Percentiles rank a stretch among this genome's conserved stretches.
These are phyloP conservation scores for Falco punctatus DNA, from an alignment of 2,113 vertebrate genomes.

Conservation along the genomic window DNA sequence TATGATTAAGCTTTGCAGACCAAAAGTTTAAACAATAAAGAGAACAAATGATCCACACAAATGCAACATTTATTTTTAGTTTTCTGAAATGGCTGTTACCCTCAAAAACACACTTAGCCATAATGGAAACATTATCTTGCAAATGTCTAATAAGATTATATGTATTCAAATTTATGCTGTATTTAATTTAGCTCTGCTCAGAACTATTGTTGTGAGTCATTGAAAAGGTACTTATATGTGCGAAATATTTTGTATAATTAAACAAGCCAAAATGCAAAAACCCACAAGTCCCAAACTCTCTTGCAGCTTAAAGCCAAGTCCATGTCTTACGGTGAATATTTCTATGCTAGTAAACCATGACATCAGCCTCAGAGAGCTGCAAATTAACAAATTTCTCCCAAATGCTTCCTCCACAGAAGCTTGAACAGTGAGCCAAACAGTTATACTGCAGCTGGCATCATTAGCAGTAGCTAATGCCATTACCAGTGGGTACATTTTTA, in stretches of 20 bases:
- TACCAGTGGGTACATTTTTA: not conserved
- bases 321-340: not conserved
- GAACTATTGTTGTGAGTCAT: not conserved
- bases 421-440: not conserved
- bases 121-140: not conserved
- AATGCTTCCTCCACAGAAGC: not conserved
- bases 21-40: not conserved
- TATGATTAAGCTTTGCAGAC: not conserved
- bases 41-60: not conserved
- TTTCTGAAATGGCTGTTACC: not conserved
- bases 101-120: not conserved
- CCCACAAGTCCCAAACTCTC: not conserved
- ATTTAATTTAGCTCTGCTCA: constrained; percentile 5
- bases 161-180: not conserved
- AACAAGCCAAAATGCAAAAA: constrained; percentile 7
- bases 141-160: not conserved
- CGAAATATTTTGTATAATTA: constrained; percentile 2
- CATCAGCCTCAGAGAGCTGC: not conserved
- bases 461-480: not conserved
- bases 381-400: not conserved
- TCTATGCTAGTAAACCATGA: not conserved
- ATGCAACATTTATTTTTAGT: not conserved
- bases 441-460: not conserved
- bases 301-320: not conserved
- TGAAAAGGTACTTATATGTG: not conserved